These are phyloP conservation scores for Eristalinus sepulchralis DNA, from an alignment of 2,888 invertebrate genomes.

Conservation along the genomic window DNA sequence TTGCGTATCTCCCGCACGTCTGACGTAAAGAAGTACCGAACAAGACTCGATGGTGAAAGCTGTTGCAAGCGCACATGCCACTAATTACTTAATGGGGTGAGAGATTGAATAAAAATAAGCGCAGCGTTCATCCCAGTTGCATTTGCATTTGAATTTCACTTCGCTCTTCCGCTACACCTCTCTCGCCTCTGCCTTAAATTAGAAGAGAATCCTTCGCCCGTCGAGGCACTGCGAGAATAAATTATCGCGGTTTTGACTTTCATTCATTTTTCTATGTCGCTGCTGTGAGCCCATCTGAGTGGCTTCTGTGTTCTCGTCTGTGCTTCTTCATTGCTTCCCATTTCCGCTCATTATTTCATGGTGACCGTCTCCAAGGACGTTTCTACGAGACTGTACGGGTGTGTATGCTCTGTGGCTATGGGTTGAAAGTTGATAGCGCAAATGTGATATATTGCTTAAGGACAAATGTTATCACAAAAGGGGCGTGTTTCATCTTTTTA, in stretches of 20 bases:
- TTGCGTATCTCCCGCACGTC: slow-evolving; percentile 6
- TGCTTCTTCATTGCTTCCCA: background rate
- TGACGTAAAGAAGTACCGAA: background rate
- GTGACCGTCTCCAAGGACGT: slow-evolving; percentile 38
- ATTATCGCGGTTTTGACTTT: slow-evolving; percentile 66
- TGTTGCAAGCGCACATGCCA: background rate
- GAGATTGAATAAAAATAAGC: slow-evolving; percentile 16
- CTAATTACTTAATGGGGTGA: slow-evolving; percentile 48
- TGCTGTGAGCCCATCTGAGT: slow-evolving; percentile 35
- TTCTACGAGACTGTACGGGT: background rate
- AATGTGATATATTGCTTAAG: slow-evolving; percentile 25
- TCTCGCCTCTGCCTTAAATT: background rate
- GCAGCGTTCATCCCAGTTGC: slow-evolving; percentile 7
- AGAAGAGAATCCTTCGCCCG: slow-evolving; percentile 16
- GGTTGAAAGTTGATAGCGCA: slow-evolving; percentile 10
- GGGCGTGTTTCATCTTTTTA: background rate
- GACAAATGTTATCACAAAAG: slow-evolving; percentile 23
- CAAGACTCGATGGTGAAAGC: background rate
- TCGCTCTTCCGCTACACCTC: background rate
- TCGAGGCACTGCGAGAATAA: slow-evolving; percentile 32
- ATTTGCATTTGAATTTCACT: slow-evolving; percentile 26
- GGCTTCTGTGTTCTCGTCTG: background rate
- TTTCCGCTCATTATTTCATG: slow-evolving; percentile 60
- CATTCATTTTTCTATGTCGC: slow-evolving; percentile 61
- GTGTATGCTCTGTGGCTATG: background rate